Percentiles rank a stretch among this genome's conserved stretches.
These are phyloP conservation scores for Alectura lathami DNA, from an alignment of 2,113 vertebrate genomes.

Conservation along the genomic window DNA sequence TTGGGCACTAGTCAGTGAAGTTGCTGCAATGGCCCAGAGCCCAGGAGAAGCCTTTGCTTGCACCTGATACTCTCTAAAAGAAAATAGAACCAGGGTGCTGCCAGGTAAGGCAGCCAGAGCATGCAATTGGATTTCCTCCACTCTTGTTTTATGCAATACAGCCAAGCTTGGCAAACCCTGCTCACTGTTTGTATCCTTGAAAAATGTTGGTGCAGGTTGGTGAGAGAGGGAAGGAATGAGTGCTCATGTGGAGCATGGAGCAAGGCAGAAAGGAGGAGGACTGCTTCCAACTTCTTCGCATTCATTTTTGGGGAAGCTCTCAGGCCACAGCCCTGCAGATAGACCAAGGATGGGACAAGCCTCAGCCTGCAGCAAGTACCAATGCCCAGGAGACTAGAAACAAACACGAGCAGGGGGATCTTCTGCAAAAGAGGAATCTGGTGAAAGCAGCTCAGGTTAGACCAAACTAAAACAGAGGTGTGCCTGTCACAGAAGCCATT, in stretches of 20 bases:
- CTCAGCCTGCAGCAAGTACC: background rate
- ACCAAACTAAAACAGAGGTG: background rate
- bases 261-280: background rate
- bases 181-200: background rate
- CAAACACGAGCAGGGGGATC: rapidly evolving
- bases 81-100: background rate
- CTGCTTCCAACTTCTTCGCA: background rate
- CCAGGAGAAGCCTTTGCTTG: background rate
- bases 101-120: background rate
- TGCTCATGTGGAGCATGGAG: rapidly evolving
- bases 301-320: background rate
- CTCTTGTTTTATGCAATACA: background rate
- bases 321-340: background rate
- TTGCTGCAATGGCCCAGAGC: background rate
- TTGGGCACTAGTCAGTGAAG: background rate
- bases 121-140: background rate
- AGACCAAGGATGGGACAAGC: background rate
- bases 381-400: background rate
- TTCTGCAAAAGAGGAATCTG: background rate
- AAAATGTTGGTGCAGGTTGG: background rate
- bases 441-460: background rate
- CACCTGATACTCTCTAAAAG: background rate
- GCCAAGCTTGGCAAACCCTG: background rate
- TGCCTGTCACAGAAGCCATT: background rate
- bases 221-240: background rate